Evolutionary conservation across 2,888 invertebrate species (phyloP), one percentile per base, ranked within the genome.

Genomic region (Idaea aversata): DNA sequence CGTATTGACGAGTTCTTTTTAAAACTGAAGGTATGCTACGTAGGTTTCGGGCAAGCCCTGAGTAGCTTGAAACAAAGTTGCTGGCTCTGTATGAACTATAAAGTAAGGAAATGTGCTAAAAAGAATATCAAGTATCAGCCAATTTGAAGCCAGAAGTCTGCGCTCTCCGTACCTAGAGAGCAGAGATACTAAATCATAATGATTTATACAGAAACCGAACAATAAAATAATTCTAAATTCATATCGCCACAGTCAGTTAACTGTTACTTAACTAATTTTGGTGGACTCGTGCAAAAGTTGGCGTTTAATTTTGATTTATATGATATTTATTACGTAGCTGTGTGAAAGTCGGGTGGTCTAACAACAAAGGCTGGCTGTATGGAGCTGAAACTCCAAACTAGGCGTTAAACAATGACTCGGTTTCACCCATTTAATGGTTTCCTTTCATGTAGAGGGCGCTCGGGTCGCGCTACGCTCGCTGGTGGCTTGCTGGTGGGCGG

Each of bases 391-490:
- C 70, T 47, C 68, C 63, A 67, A 75, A 74, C 74, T 74, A 74
- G 72, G 75, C 73, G 70, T 71, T 73, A 75, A 78, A 80, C 79
- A 82, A 82, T 80, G 75, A 73, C 73, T 75, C 66, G 70, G 75
- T 73, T 74, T 76, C 69, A 76, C 74, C 74, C 75, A 78, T 79
- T 79, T 78, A 80, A 79, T 79, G 77, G 78, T 70, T 72, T 73
- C 75, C 75, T 77, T 77, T 77, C 75, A 75, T 74, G 75, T 72
- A 69, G 67, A 61, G 64, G 63, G 63, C 59, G 61, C 64, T 61
- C 67, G 67, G 65, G 47, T 61, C 69, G 66, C 69, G 47, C 70
- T n/a, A n/a, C n/a, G n/a, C n/a, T n/a, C n/a, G n/a, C n/a, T n/a
- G n/a, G n/a, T n/a, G n/a, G n/a, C n/a, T 67, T 35, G 60, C 57